phyloP scores from a whole-genome alignment of 2,888 invertebrate genomes.

The Drosophila anomalipes region DNA sequence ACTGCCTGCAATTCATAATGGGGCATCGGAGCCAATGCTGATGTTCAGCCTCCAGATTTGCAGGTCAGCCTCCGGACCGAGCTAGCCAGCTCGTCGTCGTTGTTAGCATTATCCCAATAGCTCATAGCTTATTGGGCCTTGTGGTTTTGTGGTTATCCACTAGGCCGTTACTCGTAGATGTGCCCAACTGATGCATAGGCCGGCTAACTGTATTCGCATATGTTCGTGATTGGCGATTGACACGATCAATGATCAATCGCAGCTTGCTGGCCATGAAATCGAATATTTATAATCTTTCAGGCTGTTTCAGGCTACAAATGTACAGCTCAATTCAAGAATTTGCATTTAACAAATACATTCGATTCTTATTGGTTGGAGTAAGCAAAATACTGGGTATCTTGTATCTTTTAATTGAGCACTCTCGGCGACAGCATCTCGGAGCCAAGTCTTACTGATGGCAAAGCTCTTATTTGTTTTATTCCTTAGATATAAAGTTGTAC shows the following conservation, averaged over 20 bases:
- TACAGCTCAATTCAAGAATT: not conserved
- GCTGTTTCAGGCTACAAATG: not conserved
- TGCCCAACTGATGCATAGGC: constrained; percentile 33
- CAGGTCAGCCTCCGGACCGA: constrained; percentile 2
- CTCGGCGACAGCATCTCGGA: not conserved
- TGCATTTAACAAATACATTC: not conserved
- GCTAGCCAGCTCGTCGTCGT: not conserved
- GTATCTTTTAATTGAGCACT: not conserved
- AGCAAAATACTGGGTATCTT: not conserved
- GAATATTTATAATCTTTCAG: not conserved
- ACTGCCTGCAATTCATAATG: constrained; percentile 40
- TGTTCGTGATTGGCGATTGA: constrained; percentile 5
- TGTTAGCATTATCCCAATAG: constrained; percentile 6
- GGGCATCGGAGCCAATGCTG: constrained; percentile 27
- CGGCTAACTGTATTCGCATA: constrained; percentile 39
- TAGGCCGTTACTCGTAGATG: constrained; percentile 42
- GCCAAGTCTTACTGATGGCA: not conserved
- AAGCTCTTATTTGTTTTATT: not conserved
- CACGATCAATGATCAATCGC: constrained; percentile 31
- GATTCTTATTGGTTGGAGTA: not conserved
- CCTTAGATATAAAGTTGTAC: not conserved
- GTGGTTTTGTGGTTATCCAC: constrained; percentile 30
- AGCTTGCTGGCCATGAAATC: constrained; percentile 47
- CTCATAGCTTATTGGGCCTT: constrained; percentile 35
- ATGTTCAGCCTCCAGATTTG: constrained; percentile 15